phyloP scores from a whole-genome alignment of 2,113 vertebrate genomes.

The Plestiodon gilberti region DNA sequence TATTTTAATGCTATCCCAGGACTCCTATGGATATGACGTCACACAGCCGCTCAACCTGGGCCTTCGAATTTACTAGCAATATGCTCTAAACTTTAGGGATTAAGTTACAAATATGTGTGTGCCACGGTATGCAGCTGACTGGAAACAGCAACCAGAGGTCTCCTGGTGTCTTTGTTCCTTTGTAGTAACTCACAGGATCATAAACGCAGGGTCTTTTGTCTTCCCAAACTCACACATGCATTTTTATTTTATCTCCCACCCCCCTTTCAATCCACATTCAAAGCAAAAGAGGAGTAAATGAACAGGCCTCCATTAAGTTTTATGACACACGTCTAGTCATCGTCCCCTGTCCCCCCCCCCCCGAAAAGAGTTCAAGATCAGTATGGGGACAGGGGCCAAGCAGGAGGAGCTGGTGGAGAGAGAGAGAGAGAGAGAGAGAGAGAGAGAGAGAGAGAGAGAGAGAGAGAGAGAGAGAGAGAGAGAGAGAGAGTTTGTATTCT shows the following conservation, averaged over 20 bases:
- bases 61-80: slow-evolving; percentile 70
- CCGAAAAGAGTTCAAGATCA: slow-evolving; percentile 58
- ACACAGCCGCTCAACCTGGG: slow-evolving; percentile 61
- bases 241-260: neutral
- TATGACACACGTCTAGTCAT: slow-evolving; percentile 46
- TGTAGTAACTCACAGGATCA: slow-evolving; percentile 44
- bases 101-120: slow-evolving; percentile 69
- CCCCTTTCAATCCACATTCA: slow-evolving; percentile 52
- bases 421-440: neutral
- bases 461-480: neutral
- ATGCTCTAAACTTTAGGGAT: slow-evolving; percentile 68
- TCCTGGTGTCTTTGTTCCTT: slow-evolving; percentile 22
- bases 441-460: neutral
- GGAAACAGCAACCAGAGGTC: slow-evolving; percentile 62
- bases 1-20: slow-evolving; percentile 69
- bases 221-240: slow-evolving; percentile 42
- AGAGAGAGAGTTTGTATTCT: slow-evolving; percentile 69
- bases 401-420: slow-evolving; percentile 66
- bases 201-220: slow-evolving; percentile 43
- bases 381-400: slow-evolving; percentile 65
- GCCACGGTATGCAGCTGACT: slow-evolving; percentile 50
- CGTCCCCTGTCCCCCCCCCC: neutral
- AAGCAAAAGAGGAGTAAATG: slow-evolving; percentile 53
- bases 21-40: slow-evolving; percentile 71
- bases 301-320: slow-evolving; percentile 57